These are phyloP conservation scores for Blomia tropicalis DNA, from an alignment of 2,888 invertebrate genomes.

Conservation along the genomic window DNA sequence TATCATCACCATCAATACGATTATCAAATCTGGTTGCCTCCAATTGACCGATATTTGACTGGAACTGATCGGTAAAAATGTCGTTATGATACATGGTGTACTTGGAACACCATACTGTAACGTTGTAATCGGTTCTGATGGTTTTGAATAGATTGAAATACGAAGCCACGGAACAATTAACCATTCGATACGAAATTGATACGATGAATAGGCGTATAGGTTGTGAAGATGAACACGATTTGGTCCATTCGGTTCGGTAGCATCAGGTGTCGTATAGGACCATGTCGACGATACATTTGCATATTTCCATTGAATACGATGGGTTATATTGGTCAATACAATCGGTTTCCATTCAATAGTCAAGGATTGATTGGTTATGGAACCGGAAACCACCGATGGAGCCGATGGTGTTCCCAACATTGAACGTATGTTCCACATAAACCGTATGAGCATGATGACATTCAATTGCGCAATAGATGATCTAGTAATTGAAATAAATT, in stretches of 20 bases:
- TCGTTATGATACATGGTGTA: slow-evolving; percentile 49
- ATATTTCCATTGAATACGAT: slow-evolving; percentile 57
- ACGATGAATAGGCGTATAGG: slow-evolving; percentile 70
- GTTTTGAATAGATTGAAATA: slow-evolving; percentile 33
- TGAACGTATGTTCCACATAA: slow-evolving; percentile 47
- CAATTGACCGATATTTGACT: slow-evolving; percentile 70
- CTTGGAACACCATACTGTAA: slow-evolving; percentile 45
- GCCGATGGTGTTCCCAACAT: slow-evolving; percentile 53
- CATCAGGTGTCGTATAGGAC: background rate
- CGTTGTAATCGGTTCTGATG: slow-evolving; percentile 35
- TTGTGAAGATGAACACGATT: slow-evolving; percentile 45
- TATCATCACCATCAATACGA: too few relatives aligned
- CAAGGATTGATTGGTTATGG: slow-evolving; percentile 57
- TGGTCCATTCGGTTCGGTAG: background rate
- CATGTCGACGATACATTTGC: background rate
- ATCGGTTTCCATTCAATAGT: slow-evolving; percentile 54
- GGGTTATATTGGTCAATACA: slow-evolving; percentile 33
- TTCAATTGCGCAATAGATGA: slow-evolving; percentile 57
- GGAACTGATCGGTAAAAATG: slow-evolving; percentile 53
- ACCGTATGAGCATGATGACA: slow-evolving; percentile 61
- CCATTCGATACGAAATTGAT: slow-evolving; percentile 75
- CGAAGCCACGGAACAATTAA: slow-evolving; percentile 44
- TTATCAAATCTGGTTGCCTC: slow-evolving; percentile 70
- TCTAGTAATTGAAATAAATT: background rate
- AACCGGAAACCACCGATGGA: slow-evolving; percentile 60